Percentiles rank a stretch among this genome's conserved stretches.
These are phyloP conservation scores for Drosophila testacea DNA, from an alignment of 2,888 invertebrate genomes.

Conservation along the genomic window DNA sequence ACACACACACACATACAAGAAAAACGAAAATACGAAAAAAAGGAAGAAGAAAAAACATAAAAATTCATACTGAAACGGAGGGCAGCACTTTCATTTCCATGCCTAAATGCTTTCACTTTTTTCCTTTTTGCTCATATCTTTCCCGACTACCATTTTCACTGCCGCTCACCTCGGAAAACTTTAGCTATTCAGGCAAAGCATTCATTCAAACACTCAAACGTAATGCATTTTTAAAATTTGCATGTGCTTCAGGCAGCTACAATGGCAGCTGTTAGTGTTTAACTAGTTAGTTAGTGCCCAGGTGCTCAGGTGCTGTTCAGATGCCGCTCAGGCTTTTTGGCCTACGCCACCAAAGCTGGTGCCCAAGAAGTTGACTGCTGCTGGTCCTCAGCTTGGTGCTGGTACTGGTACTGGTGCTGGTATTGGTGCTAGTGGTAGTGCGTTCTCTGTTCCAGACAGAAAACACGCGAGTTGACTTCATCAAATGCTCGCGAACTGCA, in stretches of 20 bases:
- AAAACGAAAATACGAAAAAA: background rate
- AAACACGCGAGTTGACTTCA: constrained; percentile 53
- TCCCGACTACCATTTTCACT: background rate
- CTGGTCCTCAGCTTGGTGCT: constrained; percentile 2
- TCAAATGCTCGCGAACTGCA: constrained; percentile 32
- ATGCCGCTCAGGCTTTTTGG: constrained; percentile 7
- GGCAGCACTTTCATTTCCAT: constrained; percentile 61
- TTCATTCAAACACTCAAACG: constrained; percentile 62
- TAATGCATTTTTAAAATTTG: constrained; percentile 77
- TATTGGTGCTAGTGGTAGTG: background rate
- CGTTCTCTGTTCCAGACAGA: constrained; percentile 22
- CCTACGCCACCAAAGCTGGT: background rate
- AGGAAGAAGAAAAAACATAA: background rate
- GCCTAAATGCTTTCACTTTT: constrained; percentile 60
- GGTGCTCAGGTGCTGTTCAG: constrained; percentile 30
- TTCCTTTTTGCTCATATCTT: constrained; percentile 33
- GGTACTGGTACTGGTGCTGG: background rate
- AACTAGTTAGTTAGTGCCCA: constrained; percentile 71
- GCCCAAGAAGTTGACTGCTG: background rate
- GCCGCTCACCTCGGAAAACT: background rate
- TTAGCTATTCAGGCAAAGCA: constrained; percentile 19
- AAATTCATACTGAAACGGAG: constrained; percentile 12
- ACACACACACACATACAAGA: background rate
- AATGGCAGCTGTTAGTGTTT: constrained; percentile 64
- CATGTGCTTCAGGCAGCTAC: constrained; percentile 56